Percentiles rank a stretch among this genome's conserved stretches.
phyloP scores from a whole-genome alignment of 2,888 invertebrate genomes.

The Ennomos quercinarius region DNA sequence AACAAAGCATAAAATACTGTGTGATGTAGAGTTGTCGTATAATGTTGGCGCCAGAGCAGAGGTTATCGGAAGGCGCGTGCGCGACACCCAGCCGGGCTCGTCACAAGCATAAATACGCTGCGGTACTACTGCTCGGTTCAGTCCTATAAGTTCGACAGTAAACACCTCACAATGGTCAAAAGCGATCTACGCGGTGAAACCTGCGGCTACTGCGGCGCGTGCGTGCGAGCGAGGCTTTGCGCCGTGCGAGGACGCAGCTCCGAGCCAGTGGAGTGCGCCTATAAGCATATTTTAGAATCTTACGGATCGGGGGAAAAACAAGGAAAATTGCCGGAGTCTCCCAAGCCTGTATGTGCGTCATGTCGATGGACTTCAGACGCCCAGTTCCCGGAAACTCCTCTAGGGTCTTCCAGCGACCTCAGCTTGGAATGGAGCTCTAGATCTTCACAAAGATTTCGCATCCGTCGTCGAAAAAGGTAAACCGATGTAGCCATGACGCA shows the following conservation, averaged over 20 bases:
- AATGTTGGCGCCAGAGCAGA: conserved; percentile 68
- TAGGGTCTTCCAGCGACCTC: conserved; percentile 73
- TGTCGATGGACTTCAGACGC: conserved; percentile 81
- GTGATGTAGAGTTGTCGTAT: conserved; percentile 26
- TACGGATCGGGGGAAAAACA: conserved; percentile 59
- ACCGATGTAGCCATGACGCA: conserved; percentile 26
- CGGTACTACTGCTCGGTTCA: conserved; percentile 53
- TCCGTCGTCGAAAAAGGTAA: conserved; percentile 75
- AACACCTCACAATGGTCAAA: conserved; percentile 66
- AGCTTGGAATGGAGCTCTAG: conserved; percentile 79
- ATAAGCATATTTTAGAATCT: conserved; percentile 80
- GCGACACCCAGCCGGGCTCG: conserved; percentile 61
- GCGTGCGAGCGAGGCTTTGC: conserved; percentile 73
- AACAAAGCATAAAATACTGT: conserved; percentile 27
- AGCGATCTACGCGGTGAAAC: conserved; percentile 67
- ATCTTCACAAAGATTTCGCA: conserved; percentile 67
- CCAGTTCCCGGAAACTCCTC: conserved; percentile 80
- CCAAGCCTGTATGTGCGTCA: conserved; percentile 70
- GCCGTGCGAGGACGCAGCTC: conserved; percentile 75
- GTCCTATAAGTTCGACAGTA: conserved; percentile 60
- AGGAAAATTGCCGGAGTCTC: conserved; percentile 61
- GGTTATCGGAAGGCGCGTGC: conserved; percentile 82
- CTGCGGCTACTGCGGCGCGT: conserved; percentile 80
- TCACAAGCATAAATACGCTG: conserved; percentile 70
- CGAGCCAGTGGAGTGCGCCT: conserved; percentile 77